Evolutionary conservation across 2,888 invertebrate species (phyloP).

Genomic region (Spodoptera picta): DNA sequence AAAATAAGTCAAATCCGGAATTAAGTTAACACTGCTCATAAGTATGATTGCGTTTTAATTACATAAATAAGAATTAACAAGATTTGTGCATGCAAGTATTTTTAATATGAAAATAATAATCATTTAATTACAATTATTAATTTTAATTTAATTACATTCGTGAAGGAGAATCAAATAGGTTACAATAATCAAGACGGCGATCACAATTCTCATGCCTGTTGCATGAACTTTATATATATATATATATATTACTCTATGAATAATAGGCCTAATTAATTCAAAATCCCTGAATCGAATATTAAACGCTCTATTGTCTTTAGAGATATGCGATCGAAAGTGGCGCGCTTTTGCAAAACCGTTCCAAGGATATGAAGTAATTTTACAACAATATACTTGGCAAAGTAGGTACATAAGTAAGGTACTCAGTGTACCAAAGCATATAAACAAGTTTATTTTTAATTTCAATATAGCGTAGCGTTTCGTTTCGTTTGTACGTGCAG

Average conservation of each 20-base stretch:
- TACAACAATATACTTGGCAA: conserved; percentile 21
- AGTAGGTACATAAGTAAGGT: conserved; percentile 8
- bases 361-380: conserved; percentile 43
- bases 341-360: conserved; percentile 45
- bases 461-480: conserved; percentile 1
- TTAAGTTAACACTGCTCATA: no score
- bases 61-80: no score
- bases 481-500: neutral
- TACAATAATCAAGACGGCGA: no score
- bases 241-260: no score
- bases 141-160: neutral
- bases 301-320: conserved; percentile 40
- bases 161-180: neutral
- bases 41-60: no score
- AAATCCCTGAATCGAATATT: conserved; percentile 30
- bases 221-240: conserved; percentile 21
- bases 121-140: no score
- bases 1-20: no score
- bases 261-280: conserved; percentile 35
- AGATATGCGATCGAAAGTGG: conserved; percentile 38
- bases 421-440: conserved; percentile 13
- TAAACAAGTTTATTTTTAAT: neutral
- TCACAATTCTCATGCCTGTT: neutral
- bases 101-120: no score
- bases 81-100: no score